Evolutionary conservation across 2,888 invertebrate genomes (phyloP), one percentile per base, ranked within the genome.

Genomic region (Parelbella ahira): DNA sequence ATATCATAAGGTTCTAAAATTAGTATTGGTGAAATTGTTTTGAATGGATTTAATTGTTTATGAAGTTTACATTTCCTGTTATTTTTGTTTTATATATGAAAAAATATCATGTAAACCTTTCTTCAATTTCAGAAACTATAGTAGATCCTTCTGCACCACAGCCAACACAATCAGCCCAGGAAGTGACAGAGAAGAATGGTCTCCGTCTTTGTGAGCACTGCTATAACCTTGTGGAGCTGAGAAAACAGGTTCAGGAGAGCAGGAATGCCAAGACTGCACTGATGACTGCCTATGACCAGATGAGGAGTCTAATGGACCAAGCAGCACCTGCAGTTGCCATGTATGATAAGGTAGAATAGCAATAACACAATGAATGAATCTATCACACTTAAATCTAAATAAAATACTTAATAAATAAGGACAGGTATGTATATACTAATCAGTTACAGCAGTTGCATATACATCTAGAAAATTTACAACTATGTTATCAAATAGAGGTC

Each of bases 271-370:
- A 95, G 58, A 95, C 96, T 3, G 88, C 91, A 1, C 89, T 97
- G 15, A 91, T 93, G 48, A 91, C 94, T 21, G 90, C 95, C 18
- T 98, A 98, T 72, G 93, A 94, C 42, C 91, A 94, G 69, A 91
- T 98, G 81, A 90, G 92, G 53, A 89, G 91, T 37, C 84, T 93
- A 41, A 93, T 95, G 73, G 92, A 92, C 41, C 93, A 95, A 59
- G 93, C 96, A 0, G 90, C 78, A 29, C 91, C 91, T 0, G 90
- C 91, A 49, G 89, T 92, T 25, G 90, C 90, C 44, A 89, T 91
- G 88, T 92, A 92, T 73, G 77, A 89, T 47, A 92, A 92, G 84
- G 90, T 89, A 29, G n/a, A n/a, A n/a, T n/a, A n/a, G n/a, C n/a
- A n/a, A n/a, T n/a, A n/a, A n/a, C n/a, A n/a, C n/a, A n/a, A n/a